phyloP scores from a whole-genome alignment of 2,888 invertebrate genomes.

The Idaea straminata region DNA sequence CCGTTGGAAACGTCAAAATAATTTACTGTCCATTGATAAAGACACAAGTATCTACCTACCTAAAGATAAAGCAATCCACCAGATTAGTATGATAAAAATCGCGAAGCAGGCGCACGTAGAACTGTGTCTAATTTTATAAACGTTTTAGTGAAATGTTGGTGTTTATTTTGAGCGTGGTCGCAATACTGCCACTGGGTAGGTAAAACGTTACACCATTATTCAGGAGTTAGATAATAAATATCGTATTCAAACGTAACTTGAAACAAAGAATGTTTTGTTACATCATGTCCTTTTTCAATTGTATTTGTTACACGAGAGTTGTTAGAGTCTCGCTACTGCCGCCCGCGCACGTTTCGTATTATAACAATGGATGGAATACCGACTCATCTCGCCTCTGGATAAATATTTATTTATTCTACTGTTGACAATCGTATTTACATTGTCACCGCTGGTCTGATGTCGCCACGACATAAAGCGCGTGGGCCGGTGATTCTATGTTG shows the following conservation, averaged over 20 bases:
- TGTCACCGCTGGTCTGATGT: constrained; percentile 62
- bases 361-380: constrained; percentile 51
- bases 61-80: constrained; percentile 54
- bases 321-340: constrained; percentile 31
- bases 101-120: constrained; percentile 37
- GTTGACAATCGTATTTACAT: constrained; percentile 78
- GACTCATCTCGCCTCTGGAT: constrained; percentile 70
- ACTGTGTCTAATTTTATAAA: constrained; percentile 34
- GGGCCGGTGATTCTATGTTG: constrained; percentile 61
- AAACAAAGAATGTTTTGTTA: constrained; percentile 39
- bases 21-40: constrained; percentile 65
- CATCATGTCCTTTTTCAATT: constrained; percentile 48
- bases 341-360: constrained; percentile 47
- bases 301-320: constrained; percentile 40
- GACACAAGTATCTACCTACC: constrained; percentile 28
- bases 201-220: constrained; percentile 10
- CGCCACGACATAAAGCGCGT: constrained; percentile 56
- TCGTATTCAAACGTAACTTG: constrained; percentile 11
- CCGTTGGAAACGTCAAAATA: constrained; percentile 52
- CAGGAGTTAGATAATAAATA: constrained; percentile 1
- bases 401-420: constrained; percentile 76
- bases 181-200: constrained; percentile 60
- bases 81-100: constrained; percentile 65
- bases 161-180: constrained; percentile 45
- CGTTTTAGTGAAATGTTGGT: constrained; percentile 47